A percentile compares a stretch with the other conserved stretches of the same genome.
Conservation (phyloP, 35 echinoderm and acorn worm species). For the Ophioderma brevispina region DNA sequence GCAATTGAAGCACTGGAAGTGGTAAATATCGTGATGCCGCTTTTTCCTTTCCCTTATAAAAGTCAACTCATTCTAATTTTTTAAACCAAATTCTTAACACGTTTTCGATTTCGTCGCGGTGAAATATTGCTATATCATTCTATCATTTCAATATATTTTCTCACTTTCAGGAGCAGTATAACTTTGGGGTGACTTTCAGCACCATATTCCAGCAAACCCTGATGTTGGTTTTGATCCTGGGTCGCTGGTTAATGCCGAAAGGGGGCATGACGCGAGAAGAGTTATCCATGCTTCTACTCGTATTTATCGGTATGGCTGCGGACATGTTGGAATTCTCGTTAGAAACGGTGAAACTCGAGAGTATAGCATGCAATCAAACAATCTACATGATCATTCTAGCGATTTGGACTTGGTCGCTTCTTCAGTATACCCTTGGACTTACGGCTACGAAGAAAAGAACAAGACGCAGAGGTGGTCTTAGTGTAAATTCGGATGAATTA, state of each 20-base stretch:
- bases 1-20: no score
- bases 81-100: no score
- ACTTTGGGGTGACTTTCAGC: constrained; percentile 29
- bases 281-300: constrained; percentile 81
- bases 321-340: constrained; percentile 96
- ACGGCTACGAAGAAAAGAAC: constrained; percentile 73
- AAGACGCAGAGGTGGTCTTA: no score
- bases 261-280: constrained; percentile 84
- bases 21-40: no score
- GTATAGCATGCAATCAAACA: constrained; percentile 55
- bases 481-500: no score
- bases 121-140: no score
- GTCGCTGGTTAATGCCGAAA: constrained; percentile 84
- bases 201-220: constrained; percentile 80
- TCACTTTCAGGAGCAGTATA: constrained; percentile 65
- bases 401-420: constrained; percentile 76
- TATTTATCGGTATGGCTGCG: constrained; percentile 94
- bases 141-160: no score
- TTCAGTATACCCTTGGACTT: constrained; percentile 81
- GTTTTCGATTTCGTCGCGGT: no score
- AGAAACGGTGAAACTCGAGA: constrained; percentile 67
- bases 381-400: constrained; percentile 64
- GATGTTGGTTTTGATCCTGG: constrained; percentile 80
- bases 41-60: no score
- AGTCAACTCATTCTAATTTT: no score